Evolutionary conservation across 2,113 vertebrate species (phyloP).

Genomic region (Onychostoma macrolepis): DNA sequence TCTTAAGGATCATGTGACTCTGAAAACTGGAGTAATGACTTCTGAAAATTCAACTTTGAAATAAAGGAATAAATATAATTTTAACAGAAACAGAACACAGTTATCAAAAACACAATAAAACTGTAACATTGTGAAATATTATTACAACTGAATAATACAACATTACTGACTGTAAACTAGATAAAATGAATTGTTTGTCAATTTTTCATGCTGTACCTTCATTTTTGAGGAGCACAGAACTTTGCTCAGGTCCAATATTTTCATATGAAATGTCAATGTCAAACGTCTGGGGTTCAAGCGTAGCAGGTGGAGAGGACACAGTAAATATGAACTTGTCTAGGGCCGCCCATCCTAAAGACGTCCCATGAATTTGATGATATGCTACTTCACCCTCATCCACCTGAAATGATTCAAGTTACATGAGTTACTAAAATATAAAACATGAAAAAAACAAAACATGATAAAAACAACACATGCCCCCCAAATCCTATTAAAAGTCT

Average conservation of each 20-base stretch:
- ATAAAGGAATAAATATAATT: neutral
- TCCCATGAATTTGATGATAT: conserved; percentile 76
- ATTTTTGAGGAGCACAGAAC: conserved; percentile 82
- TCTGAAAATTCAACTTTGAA: neutral
- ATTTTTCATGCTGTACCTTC: conserved; percentile 75
- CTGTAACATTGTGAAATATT: too few relatives aligned
- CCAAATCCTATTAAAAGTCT: neutral
- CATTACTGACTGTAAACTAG: neutral
- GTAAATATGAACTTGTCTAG: conserved; percentile 85
- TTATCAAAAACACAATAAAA: too few relatives aligned
- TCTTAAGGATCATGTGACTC: neutral
- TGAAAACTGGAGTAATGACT: neutral
- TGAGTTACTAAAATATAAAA: conserved; percentile 13
- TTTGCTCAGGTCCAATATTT: conserved; percentile 73
- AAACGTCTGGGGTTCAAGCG: conserved; percentile 80
- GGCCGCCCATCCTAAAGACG: conserved; percentile 77
- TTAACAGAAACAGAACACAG: neutral
- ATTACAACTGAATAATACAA: neutral
- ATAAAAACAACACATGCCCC: neutral
- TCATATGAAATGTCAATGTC: conserved; percentile 86
- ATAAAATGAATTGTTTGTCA: neutral
- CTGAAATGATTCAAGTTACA: conserved; percentile 66
- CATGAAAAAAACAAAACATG: neutral
- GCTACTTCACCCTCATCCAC: conserved; percentile 80
- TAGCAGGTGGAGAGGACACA: conserved; percentile 78